Conservation (phyloP, 37 sponge, comb jelly and placozoan species). For the Chondrilla cf. caribensis region DNA sequence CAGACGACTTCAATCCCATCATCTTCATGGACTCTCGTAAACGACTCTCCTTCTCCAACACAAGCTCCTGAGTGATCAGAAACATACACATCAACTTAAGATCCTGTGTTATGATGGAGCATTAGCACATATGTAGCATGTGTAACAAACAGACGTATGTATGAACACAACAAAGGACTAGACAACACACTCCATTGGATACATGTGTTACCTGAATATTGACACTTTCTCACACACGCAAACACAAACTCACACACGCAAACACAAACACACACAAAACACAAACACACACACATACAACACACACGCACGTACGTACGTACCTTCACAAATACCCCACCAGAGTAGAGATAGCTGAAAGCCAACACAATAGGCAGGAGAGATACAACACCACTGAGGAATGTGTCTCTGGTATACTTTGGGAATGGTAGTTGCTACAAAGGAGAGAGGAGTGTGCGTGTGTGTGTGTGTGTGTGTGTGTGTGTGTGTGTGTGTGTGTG, state of each 20-base stretch:
- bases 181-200: too few species aligned
- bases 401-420: constrained; percentile 45
- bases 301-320: constrained; percentile 47
- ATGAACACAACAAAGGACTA: too few species aligned
- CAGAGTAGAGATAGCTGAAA: constrained; percentile 67
- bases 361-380: constrained; percentile 67
- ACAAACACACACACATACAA: background rate
- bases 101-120: background rate
- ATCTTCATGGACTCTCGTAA: constrained; percentile 86
- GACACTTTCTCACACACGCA: too few species aligned
- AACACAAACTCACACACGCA: background rate
- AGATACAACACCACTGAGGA: constrained; percentile 39
- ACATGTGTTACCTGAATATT: too few species aligned
- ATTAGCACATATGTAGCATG: background rate
- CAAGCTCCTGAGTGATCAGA: constrained; percentile 65
- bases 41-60: constrained; percentile 66
- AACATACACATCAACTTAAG: background rate
- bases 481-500: too few species aligned
- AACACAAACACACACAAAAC: background rate
- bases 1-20: constrained; percentile 86
- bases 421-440: constrained; percentile 74
- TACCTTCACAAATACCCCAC: constrained; percentile 41
- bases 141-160: background rate
- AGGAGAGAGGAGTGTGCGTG: background rate
- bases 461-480: background rate